Conservation (phyloP, 2,888 invertebrate species). For the Chrysina gloriosa region DNA sequence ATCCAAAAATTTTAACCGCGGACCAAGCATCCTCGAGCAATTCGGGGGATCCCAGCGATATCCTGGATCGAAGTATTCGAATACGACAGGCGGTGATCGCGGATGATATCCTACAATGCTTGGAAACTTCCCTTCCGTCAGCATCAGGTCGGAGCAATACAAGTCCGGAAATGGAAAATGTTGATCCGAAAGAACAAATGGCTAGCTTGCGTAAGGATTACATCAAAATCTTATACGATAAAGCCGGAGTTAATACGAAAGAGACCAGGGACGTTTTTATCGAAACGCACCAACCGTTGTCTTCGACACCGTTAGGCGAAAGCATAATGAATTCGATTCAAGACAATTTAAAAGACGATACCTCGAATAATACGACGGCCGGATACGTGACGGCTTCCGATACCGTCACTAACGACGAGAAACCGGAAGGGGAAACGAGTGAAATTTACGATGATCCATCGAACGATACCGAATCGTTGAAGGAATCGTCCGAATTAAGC, state of each 20-base stretch:
- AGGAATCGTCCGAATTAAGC: conserved; percentile 15
- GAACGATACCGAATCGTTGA: conserved; percentile 37
- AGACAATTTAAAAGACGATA: not conserved
- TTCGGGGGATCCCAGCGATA: not conserved
- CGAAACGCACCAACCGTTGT: conserved; percentile 29
- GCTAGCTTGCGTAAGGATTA: conserved; percentile 26
- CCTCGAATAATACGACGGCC: conserved; percentile 10
- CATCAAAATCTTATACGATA: conserved; percentile 38
- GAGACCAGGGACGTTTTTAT: conserved; percentile 10
- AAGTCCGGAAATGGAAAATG: not conserved
- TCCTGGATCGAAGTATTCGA: conserved; percentile 47
- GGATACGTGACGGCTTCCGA: conserved; percentile 27
- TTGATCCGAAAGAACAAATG: conserved; percentile 16
- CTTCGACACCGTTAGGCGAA: conserved; percentile 36
- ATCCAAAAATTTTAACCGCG: conserved; percentile 49
- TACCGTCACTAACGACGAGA: conserved; percentile 27
- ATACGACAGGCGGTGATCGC: conserved; percentile 54
- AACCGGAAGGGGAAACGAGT: conserved; percentile 17
- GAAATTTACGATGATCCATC: conserved; percentile 13
- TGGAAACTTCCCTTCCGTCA: conserved; percentile 27
- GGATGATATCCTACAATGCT: conserved; percentile 48
- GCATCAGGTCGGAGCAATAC: not conserved
- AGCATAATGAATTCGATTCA: conserved; percentile 23
- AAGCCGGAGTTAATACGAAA: conserved; percentile 28
- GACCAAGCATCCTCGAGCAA: conserved; percentile 12